Base-by-base conservation (phyloP, 1,140 invertebrate species). In the Psix sp. region DNA sequence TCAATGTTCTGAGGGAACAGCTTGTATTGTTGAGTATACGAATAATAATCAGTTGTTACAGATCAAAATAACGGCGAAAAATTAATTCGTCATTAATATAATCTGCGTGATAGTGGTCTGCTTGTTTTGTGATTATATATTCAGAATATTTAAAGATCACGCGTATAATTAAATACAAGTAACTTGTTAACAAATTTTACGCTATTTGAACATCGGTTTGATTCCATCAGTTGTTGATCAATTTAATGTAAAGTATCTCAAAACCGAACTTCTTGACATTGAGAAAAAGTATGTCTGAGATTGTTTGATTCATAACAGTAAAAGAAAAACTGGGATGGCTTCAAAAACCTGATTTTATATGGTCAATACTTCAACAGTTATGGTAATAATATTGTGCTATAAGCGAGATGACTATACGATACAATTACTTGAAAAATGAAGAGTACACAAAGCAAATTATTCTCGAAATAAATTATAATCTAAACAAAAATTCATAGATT, bases 321-420 rank as follows among this genome's bases (percentile, higher is more conserved):
- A 66, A 49, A 66, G 62, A 66, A 66, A 63, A 66, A 29, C 49
- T 66, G 48, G 62, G 51, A 66, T 66, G 56, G 42, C 39, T 35
- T n/a, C 24, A 40, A 29, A 42, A 66, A 66, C 62, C 51, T 54
- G 49, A 46, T 66, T 56, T 56, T 56, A 66, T 56, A 46, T 66
- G 62, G 62, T 66, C 43, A 48, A 56, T 49, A 57, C 43, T 42
- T 57, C 43, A 57, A 67, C 36, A 57, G 43, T 51, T 51, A 67
- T 67, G 63, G 51, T 51, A 57, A 68, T 68, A 51, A 68, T 45
- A 68, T 68, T 59, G 51, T 59, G 35, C 51, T 67, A 43, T 14
- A 35, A 35, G 14, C 14, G 31, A 39, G 45, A 42, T 57, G 65
- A 66, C 51, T 39, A 29, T n/a, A n/a, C 35, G 35, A 56, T 66